These are phyloP conservation scores for Pleuronectes platessa DNA, from an alignment of 2,113 vertebrate genomes.

Conservation along the genomic window DNA sequence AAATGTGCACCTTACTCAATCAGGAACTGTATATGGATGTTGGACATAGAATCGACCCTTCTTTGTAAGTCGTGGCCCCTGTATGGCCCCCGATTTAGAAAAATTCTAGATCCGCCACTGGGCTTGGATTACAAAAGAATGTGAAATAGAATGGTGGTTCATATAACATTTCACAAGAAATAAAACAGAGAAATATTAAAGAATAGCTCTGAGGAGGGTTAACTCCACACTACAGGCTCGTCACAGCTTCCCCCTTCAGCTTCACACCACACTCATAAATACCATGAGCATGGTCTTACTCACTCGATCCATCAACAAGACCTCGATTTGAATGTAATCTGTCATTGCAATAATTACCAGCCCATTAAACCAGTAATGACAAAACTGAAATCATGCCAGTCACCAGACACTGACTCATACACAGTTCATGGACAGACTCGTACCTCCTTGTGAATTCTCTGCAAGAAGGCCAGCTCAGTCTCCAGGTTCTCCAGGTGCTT, in stretches of 20 bases:
- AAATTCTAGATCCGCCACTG: too few species aligned
- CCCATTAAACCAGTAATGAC: slow-evolving; percentile 24
- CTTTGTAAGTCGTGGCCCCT: too few species aligned
- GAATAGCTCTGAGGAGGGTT: not conserved
- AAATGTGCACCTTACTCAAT: too few species aligned
- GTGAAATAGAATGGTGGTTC: not conserved
- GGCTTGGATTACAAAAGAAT: not conserved
- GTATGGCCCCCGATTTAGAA: too few species aligned
- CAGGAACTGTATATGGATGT: not conserved
- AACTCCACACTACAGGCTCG: not conserved
- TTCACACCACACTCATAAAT: slow-evolving; percentile 40
- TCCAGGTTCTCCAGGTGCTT: slow-evolving; percentile 80
- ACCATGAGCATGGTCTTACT: slow-evolving; percentile 7
- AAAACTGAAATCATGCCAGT: slow-evolving; percentile 24
- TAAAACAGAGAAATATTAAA: not conserved
- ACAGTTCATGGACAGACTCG: not conserved
- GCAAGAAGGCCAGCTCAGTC: slow-evolving; percentile 76
- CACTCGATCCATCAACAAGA: slow-evolving; percentile 7
- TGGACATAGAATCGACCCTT: not conserved
- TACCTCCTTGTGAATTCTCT: slow-evolving; percentile 84
- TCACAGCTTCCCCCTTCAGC: not conserved
- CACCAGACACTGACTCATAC: not conserved
- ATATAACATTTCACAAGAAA: not conserved
- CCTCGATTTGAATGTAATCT: not conserved
- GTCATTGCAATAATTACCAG: slow-evolving; percentile 24